Evolutionary conservation across 2,797 vertebrate species (phyloP).

Genomic region (Bradypus variegatus): DNA sequence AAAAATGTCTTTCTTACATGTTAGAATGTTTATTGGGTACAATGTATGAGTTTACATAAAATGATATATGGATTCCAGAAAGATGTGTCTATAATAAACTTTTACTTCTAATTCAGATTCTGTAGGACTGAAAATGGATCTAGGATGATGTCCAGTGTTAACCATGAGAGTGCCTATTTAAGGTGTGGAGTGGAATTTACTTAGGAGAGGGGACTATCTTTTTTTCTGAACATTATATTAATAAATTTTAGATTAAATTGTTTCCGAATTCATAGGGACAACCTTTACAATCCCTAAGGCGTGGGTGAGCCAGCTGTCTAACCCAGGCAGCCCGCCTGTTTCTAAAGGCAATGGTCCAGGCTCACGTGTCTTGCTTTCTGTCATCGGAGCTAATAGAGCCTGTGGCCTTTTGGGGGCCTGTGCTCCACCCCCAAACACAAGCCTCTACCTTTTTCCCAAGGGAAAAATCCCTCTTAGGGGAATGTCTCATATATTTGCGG

Average conservation of each 20-base stretch:
- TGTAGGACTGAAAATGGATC: background rate
- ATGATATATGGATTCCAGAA: background rate
- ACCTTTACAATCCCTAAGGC: background rate
- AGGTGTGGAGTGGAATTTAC: background rate
- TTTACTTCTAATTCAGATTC: conserved; percentile 24
- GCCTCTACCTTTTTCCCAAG: background rate
- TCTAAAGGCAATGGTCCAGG: background rate
- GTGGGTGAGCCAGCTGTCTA: background rate
- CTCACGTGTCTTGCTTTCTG: background rate
- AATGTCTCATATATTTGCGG: background rate
- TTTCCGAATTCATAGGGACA: background rate
- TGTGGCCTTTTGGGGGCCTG: background rate
- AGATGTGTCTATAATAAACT: background rate
- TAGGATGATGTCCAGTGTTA: background rate
- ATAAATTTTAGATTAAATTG: background rate
- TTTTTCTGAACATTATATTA: background rate
- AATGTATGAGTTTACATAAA: background rate
- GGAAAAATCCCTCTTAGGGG: background rate
- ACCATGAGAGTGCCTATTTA: background rate
- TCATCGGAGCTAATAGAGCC: background rate
- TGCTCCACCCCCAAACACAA: background rate
- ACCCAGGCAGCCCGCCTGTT: background rate
- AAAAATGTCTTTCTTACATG: background rate
- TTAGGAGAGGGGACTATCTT: background rate
- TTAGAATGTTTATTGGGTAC: background rate